phyloP scores from a whole-genome alignment of 1,140 invertebrate species.

The Caenorhabditis remanei region DNA sequence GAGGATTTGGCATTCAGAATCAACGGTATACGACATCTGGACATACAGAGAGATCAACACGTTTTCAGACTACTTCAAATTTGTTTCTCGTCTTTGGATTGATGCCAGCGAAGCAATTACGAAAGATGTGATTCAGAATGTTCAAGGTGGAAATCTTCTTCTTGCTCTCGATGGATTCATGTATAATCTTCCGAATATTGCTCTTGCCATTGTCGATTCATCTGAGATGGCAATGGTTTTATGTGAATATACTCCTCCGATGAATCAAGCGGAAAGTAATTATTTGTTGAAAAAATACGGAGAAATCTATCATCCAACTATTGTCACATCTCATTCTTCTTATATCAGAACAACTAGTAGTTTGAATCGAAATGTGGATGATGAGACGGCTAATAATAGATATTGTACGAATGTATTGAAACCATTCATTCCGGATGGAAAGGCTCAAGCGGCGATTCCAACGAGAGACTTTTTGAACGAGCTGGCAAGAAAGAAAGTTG shows the following conservation, averaged over 20 bases:
- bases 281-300: not conserved
- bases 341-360: not conserved
- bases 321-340: not conserved
- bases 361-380: not conserved
- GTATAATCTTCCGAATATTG: constrained; percentile 19
- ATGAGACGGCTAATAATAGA: not conserved
- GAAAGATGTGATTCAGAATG: not conserved
- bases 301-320: constrained; percentile 3
- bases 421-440: not conserved
- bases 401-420: not conserved
- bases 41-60: not conserved
- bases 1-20: not conserved
- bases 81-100: not conserved
- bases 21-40: not conserved
- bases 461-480: constrained; percentile 2
- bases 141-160: not conserved
- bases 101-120: not conserved
- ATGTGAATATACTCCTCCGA: not conserved
- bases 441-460: not conserved
- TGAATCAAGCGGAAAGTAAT: not conserved
- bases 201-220: not conserved
- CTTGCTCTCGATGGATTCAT: not conserved
- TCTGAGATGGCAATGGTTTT: not conserved
- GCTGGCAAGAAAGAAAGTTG: not conserved
- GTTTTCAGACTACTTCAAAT: not conserved